Conservation (phyloP, 2,797 vertebrate genomes). For the Centropyge bicolor region DNA sequence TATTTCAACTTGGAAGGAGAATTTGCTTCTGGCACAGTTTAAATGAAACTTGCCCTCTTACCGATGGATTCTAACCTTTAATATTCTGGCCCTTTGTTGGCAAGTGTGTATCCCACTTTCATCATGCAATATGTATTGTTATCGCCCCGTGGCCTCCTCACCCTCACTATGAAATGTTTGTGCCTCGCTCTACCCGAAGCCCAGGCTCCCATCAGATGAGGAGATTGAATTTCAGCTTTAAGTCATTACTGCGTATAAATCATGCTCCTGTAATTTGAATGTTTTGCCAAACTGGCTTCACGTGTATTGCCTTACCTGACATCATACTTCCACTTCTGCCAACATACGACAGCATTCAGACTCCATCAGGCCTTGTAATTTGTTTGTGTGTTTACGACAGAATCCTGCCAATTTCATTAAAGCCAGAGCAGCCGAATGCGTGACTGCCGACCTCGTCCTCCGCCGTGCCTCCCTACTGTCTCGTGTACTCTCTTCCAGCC, state of each 20-base stretch:
- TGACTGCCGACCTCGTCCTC: constrained; percentile 55
- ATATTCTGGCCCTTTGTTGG: constrained; percentile 81
- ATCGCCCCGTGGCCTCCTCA: constrained; percentile 54
- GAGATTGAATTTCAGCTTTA: constrained; percentile 61
- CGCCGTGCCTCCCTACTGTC: constrained; percentile 53
- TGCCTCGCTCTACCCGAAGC: constrained; percentile 38
- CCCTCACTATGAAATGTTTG: constrained; percentile 65
- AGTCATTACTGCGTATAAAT: constrained; percentile 58
- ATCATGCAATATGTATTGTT: constrained; percentile 78
- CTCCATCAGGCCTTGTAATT: constrained; percentile 33
- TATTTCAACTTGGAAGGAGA: constrained; percentile 71
- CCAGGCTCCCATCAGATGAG: constrained; percentile 40
- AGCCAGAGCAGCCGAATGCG: constrained; percentile 62
- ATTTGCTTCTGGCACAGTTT: constrained; percentile 82
- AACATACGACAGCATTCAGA: constrained; percentile 32
- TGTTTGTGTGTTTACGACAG: constrained; percentile 56
- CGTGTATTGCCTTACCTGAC: constrained; percentile 45
- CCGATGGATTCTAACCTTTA: constrained; percentile 83
- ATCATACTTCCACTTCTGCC: constrained; percentile 26
- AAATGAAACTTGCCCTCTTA: constrained; percentile 85
- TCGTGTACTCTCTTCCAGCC: constrained; percentile 70
- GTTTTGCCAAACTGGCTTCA: constrained; percentile 34
- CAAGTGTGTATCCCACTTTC: constrained; percentile 81
- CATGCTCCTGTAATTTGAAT: constrained; percentile 45
- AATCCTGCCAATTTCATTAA: constrained; percentile 58